Evolutionary conservation across 2,888 invertebrate species (phyloP).

Genomic region (Atethmia centrago): DNA sequence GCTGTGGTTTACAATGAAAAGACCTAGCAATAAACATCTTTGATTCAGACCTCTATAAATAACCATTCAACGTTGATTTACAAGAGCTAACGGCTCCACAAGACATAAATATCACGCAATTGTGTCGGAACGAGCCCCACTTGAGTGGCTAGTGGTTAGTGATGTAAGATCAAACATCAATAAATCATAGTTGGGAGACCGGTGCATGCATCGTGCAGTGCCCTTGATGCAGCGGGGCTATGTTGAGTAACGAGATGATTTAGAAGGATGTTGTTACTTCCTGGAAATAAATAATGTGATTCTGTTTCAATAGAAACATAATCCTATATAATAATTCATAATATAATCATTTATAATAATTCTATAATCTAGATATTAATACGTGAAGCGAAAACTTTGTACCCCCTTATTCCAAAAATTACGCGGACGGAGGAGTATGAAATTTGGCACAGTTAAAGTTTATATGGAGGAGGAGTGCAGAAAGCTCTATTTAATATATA

Average conservation of each 20-base stretch:
- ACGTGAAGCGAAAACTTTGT: too few species aligned
- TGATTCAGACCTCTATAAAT: background rate
- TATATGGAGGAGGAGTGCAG: too few species aligned
- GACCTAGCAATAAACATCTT: background rate
- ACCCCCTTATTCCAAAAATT: too few species aligned
- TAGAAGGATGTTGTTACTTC: constrained; percentile 17
- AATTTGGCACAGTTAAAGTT: too few species aligned
- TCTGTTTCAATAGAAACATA: too few species aligned
- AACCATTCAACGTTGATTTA: constrained; percentile 23
- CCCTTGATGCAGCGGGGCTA: constrained; percentile 58
- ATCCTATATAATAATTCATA: too few species aligned
- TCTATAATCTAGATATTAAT: too few species aligned
- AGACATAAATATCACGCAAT: constrained; percentile 35
- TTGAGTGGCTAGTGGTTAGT: constrained; percentile 27
- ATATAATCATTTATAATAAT: too few species aligned
- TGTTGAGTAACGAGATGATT: constrained; percentile 28
- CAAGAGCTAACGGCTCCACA: constrained; percentile 12
- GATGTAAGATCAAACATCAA: constrained; percentile 56
- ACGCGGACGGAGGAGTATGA: too few species aligned
- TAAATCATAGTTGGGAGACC: constrained; percentile 63
- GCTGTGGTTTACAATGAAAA: background rate
- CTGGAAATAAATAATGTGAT: constrained; percentile 6
- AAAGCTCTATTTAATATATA: too few species aligned
- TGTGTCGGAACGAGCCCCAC: constrained; percentile 30
- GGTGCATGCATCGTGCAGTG: constrained; percentile 40